phyloP scores from a whole-genome alignment of 1,140 invertebrate genomes.

The Meloidogyne hapla region DNA sequence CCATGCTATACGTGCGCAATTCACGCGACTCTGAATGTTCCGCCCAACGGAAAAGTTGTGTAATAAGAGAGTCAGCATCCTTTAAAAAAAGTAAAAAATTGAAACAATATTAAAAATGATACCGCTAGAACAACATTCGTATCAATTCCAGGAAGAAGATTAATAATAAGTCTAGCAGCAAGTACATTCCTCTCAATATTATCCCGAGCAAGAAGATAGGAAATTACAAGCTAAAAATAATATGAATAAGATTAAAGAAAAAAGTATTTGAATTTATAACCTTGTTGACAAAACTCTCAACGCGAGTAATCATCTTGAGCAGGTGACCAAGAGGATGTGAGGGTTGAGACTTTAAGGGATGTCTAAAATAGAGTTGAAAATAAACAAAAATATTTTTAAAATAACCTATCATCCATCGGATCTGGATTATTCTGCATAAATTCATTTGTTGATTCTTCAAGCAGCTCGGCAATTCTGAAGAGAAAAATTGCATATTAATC shows the following conservation, averaged over 20 bases:
- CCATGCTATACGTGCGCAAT: constrained; percentile 45
- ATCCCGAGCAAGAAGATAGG: constrained; percentile 38
- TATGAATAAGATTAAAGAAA: too few species aligned
- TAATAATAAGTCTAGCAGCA: constrained; percentile 42
- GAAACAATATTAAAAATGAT: neutral
- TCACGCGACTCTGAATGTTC: constrained; percentile 47
- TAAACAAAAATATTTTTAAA: neutral
- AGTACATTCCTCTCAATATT: constrained; percentile 40
- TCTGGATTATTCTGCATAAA: constrained; percentile 48
- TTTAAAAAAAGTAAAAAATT: constrained; percentile 24
- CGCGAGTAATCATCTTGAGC: constrained; percentile 33
- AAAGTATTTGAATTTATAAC: constrained; percentile 24
- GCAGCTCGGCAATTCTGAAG: constrained; percentile 43
- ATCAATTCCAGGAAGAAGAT: constrained; percentile 40
- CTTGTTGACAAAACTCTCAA: constrained; percentile 43
- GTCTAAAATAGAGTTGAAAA: constrained; percentile 25
- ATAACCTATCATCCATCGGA: constrained; percentile 27
- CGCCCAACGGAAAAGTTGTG: constrained; percentile 43
- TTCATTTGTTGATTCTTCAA: constrained; percentile 47
- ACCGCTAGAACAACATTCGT: constrained; percentile 37
- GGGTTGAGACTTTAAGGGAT: constrained; percentile 43
- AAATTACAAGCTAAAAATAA: constrained; percentile 47
- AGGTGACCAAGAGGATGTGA: constrained; percentile 40
- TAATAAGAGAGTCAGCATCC: constrained; percentile 40
- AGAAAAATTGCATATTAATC: constrained; percentile 12